A percentile compares a stretch with the other conserved stretches of the same genome.
These are phyloP conservation scores for Trinorchestia longiramus DNA, from an alignment of 1,140 invertebrate species.

Conservation along the genomic window DNA sequence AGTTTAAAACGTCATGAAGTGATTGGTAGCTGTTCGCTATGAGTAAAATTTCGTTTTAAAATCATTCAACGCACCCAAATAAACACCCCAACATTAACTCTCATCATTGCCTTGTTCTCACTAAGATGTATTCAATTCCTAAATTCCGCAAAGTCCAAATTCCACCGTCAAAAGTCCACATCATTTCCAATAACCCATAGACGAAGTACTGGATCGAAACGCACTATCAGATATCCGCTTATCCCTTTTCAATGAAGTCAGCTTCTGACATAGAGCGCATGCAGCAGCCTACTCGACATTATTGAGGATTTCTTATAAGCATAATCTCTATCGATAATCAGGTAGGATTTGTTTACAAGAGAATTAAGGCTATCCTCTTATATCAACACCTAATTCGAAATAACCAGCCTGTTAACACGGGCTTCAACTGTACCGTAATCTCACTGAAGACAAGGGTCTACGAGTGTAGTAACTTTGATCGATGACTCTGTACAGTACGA, in stretches of 20 bases:
- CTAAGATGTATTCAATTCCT: not conserved
- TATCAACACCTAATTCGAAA: not conserved
- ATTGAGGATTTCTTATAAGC: not conserved
- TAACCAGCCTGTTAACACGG: not conserved
- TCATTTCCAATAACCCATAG: not conserved
- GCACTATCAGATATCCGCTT: constrained; percentile 25
- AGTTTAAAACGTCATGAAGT: too few relatives aligned
- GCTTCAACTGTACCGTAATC: not conserved
- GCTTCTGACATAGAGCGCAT: not conserved
- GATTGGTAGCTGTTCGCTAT: too few relatives aligned
- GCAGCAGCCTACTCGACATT: not conserved
- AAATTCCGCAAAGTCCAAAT: not conserved
- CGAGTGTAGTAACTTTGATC: not conserved
- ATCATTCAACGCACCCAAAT: too few relatives aligned
- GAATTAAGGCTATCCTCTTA: not conserved
- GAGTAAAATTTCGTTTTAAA: too few relatives aligned
- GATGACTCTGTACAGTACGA: not conserved
- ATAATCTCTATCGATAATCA: constrained; percentile 55
- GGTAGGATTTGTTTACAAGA: not conserved
- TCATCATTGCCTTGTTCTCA: not conserved
- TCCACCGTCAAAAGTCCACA: not conserved
- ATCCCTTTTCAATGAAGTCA: constrained; percentile 23
- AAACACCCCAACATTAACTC: not conserved
- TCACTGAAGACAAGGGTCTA: not conserved
- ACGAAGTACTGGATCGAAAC: not conserved